Evolutionary conservation across 2,113 vertebrate species (phyloP), one percentile per base, ranked within the genome.

Genomic region (Thamnophis sirtalis): DNA sequence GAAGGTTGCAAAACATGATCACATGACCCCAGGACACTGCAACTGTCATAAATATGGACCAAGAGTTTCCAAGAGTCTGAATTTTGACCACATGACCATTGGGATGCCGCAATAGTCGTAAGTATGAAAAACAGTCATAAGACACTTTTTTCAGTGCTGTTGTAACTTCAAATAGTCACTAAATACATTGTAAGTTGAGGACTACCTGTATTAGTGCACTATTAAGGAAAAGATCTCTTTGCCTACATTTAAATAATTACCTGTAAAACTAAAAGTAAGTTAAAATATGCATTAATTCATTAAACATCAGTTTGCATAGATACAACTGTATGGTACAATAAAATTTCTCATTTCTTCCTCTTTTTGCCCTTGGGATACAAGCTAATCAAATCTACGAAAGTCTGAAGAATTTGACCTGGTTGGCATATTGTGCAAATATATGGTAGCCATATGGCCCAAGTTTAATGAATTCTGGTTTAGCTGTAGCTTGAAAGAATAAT

Each of bases 191-290:
- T 60, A 68, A 33, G 13, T 33, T 68, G 63, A 68, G 63, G 63
- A 68, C 63, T 68, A 26, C 13, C 28, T 68, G 28, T 50, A 24
- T 24, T 84, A 86, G 88, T 88, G 88, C 28, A 9, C 88, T 53
- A 0, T 86, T 68, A 86, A 8, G 11, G 90, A 89, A 93, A 96
- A 91, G 26, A 93, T 89, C 90, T 95, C 95, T 95, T 96, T 95
- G 96, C 96, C 95, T 95, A 0, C 73, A 53, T 26, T 0, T 56
- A 90, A 96, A 94, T 96, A 96, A 91, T 95, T 90, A 91, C 93
- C 96, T 87, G 89, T 96, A 96, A 96, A 95, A 95, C 92, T 96
- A 93, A 95, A 96, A 95, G 95, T 92, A 96, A 96, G 96, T 95
- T 96, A 95, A 51, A 84, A 93, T 90, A 93, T 92, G 95, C 96